Conservation (phyloP, 2,113 vertebrate species). For the Paedocypris sp. region DNA sequence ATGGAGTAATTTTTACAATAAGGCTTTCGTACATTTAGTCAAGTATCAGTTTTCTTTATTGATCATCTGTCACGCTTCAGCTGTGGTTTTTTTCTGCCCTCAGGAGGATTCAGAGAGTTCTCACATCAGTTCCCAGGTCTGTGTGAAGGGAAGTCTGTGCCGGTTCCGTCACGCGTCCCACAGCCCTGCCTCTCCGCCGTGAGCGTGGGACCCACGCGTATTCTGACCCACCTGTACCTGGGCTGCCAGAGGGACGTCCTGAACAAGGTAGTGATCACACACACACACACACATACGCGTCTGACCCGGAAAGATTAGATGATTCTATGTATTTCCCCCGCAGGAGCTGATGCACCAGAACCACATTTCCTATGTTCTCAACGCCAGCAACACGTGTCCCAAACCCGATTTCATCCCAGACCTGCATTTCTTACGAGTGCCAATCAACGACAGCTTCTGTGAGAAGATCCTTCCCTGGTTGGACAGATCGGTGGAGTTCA, state of each 20-base stretch:
- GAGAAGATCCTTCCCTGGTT: slow-evolving; percentile 96
- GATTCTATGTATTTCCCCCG: too few species aligned
- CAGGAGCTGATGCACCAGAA: slow-evolving; percentile 96
- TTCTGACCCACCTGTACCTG: slow-evolving; percentile 90
- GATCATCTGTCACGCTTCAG: not conserved
- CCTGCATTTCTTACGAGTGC: slow-evolving; percentile 85
- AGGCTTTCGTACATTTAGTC: too few species aligned
- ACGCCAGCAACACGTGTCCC: slow-evolving; percentile 90
- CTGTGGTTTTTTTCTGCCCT: too few species aligned
- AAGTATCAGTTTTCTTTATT: not conserved
- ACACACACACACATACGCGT: too few species aligned
- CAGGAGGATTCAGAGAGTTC: slow-evolving; percentile 87
- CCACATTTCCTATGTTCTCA: slow-evolving; percentile 80
- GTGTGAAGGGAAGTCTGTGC: slow-evolving; percentile 80
- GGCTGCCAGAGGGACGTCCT: slow-evolving; percentile 93
- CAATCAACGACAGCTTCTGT: slow-evolving; percentile 93
- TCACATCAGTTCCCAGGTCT: slow-evolving; percentile 81
- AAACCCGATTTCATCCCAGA: slow-evolving; percentile 92
- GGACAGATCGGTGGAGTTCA: slow-evolving; percentile 91
- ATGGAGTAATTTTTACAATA: too few species aligned
- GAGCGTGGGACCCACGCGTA: slow-evolving; percentile 80
- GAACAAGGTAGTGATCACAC: slow-evolving; percentile 71
- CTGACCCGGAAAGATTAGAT: too few species aligned
- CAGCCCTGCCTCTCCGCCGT: slow-evolving; percentile 79
- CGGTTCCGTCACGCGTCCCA: slow-evolving; percentile 80